A percentile compares a stretch with the other conserved stretches of the same genome.
Conservation (phyloP, 2,797 vertebrate genomes). For the Menidia menidia region DNA sequence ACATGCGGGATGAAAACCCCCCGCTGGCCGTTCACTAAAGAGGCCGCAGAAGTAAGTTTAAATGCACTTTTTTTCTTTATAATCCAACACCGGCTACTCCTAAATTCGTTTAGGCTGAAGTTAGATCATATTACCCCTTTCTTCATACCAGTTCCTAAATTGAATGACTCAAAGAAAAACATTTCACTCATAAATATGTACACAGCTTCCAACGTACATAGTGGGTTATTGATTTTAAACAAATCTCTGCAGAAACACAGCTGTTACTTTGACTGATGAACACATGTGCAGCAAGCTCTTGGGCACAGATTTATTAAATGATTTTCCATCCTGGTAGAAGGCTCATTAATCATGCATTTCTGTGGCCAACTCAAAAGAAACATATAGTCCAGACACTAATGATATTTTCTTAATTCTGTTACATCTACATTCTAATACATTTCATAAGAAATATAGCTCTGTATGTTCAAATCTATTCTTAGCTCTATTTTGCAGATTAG, state of each 20-base stretch:
- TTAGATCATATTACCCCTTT: neutral
- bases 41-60: neutral
- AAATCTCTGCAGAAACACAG: neutral
- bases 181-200: neutral
- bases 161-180: neutral
- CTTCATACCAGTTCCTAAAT: neutral
- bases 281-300: neutral
- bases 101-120: slow-evolving; percentile 4
- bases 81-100: slow-evolving; percentile 17
- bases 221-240: slow-evolving; percentile 1
- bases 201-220: neutral
- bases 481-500: neutral
- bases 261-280: slow-evolving; percentile 6
- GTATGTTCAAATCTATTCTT: neutral
- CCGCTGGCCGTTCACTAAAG: neutral
- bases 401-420: neutral
- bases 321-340: slow-evolving; percentile 1
- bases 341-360: neutral
- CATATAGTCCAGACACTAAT: neutral
- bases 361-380: neutral
- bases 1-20: slow-evolving; percentile 27
- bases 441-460: too few species aligned
- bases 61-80: slow-evolving; percentile 11
- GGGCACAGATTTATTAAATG: slow-evolving; percentile 1
- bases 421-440: too few species aligned